A percentile compares a stretch with the other conserved stretches of the same genome.
phyloP scores from a whole-genome alignment of 2,113 vertebrate species.

The Heteronetta atricapilla region DNA sequence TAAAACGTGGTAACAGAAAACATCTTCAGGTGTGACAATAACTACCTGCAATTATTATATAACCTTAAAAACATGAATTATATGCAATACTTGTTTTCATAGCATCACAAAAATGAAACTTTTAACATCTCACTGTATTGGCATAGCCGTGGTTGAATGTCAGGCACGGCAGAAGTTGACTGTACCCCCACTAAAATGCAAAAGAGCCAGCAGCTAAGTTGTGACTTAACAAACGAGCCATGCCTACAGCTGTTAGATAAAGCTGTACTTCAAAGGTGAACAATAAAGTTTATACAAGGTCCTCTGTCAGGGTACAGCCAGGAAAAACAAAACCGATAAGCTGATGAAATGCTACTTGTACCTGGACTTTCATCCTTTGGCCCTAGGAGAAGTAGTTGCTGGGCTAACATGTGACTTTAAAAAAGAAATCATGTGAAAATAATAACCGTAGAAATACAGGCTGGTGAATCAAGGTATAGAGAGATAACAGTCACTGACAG shows the following conservation, averaged over 20 bases:
- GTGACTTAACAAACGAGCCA: neutral
- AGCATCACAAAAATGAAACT: neutral
- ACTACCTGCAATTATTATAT: neutral
- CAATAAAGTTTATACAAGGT: conserved; percentile 11
- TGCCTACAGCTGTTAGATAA: neutral
- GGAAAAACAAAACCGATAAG: neutral
- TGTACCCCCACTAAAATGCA: neutral
- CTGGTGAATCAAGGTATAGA: neutral
- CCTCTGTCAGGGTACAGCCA: conserved; percentile 25
- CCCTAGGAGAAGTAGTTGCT: neutral
- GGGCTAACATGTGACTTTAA: neutral
- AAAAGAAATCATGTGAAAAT: neutral
- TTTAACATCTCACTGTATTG: neutral
- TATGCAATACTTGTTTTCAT: neutral
- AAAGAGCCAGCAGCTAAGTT: neutral
- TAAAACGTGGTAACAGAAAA: neutral
- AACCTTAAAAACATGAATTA: neutral
- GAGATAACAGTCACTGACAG: neutral
- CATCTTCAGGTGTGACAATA: neutral
- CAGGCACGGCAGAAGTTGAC: neutral
- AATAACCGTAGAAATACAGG: neutral
- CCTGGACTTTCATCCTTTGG: conserved; percentile 58
- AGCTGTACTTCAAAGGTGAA: neutral
- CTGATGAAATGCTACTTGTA: neutral
- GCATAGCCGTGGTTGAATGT: neutral